Conservation (phyloP, 2,797 vertebrate genomes). For the Esox masquinongy region DNA sequence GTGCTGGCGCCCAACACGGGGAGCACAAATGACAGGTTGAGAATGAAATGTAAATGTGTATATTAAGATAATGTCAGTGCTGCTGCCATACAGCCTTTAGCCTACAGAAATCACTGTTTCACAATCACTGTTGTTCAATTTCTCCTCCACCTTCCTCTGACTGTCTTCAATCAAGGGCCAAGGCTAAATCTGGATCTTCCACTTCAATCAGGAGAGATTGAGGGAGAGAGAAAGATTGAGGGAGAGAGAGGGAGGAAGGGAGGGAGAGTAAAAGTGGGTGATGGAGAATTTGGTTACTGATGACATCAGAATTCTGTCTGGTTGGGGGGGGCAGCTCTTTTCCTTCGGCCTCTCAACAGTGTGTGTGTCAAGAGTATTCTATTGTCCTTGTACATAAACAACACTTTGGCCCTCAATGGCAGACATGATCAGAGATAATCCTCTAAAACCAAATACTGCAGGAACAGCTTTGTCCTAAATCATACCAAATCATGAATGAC, state of each 20-base stretch:
- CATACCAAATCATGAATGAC: not conserved
- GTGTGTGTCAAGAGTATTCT: constrained; percentile 9
- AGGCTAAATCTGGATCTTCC: constrained; percentile 48
- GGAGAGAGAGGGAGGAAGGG: constrained; percentile 3
- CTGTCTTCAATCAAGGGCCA: constrained; percentile 39
- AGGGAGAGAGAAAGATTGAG: not conserved
- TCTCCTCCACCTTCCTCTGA: constrained; percentile 37
- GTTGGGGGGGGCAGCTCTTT: constrained; percentile 4
- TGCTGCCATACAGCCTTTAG: not conserved
- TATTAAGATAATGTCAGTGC: constrained; percentile 3
- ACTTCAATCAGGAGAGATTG: constrained; percentile 47
- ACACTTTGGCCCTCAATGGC: not conserved
- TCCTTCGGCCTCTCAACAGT: constrained; percentile 7
- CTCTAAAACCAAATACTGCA: not conserved
- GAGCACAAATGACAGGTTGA: not conserved
- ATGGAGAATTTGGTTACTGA: constrained; percentile 25
- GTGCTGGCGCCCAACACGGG: not conserved
- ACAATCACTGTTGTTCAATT: constrained; percentile 25
- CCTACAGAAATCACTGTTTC: constrained; percentile 7
- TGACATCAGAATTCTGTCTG: constrained; percentile 12
- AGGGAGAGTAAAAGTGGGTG: constrained; percentile 6
- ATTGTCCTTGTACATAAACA: not conserved
- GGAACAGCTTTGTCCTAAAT: not conserved
- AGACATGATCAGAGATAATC: not conserved
- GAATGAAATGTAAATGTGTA: not conserved